These are phyloP conservation scores for Benthosema pterotum DNA, from an alignment of 2,797 vertebrate species.

Conservation along the genomic window DNA sequence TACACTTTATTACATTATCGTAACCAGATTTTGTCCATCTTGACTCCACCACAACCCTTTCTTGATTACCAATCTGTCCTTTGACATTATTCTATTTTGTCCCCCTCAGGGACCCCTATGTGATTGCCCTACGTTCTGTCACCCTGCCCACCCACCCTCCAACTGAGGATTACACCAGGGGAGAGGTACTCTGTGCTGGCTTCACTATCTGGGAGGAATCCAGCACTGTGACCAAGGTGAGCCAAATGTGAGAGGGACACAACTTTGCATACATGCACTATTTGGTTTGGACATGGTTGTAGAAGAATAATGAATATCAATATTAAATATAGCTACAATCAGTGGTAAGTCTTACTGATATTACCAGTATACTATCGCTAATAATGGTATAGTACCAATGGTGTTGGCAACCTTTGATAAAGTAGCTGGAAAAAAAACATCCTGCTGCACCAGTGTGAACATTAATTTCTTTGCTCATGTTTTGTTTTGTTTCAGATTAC, in stretches of 20 bases:
- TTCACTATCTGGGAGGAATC: slow-evolving; percentile 90
- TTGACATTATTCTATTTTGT: slow-evolving; percentile 27
- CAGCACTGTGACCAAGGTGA: slow-evolving; percentile 85
- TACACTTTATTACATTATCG: background rate
- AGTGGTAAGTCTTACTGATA: too few relatives aligned
- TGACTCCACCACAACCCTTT: slow-evolving; percentile 4
- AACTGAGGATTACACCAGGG: slow-evolving; percentile 78
- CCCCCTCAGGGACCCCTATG: slow-evolving; percentile 87
- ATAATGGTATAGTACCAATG: too few relatives aligned
- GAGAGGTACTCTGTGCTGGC: slow-evolving; percentile 92
- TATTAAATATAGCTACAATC: too few relatives aligned
- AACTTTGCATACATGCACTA: background rate
- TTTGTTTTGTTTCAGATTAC: slow-evolving; percentile 82
- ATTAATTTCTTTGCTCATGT: slow-evolving; percentile 14
- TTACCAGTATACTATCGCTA: too few relatives aligned
- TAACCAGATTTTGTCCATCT: background rate
- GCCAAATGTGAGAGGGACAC: slow-evolving; percentile 25
- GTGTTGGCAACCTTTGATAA: too few relatives aligned
- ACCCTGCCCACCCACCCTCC: slow-evolving; percentile 86
- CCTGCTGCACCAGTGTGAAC: background rate
- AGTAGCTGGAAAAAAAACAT: background rate
- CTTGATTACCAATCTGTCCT: slow-evolving; percentile 16
- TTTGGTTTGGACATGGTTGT: too few relatives aligned
- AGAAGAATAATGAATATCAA: too few relatives aligned
- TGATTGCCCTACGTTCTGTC: slow-evolving; percentile 93